These are phyloP conservation scores for Notodonta ziczac DNA, from an alignment of 2,888 invertebrate genomes.

Conservation along the genomic window DNA sequence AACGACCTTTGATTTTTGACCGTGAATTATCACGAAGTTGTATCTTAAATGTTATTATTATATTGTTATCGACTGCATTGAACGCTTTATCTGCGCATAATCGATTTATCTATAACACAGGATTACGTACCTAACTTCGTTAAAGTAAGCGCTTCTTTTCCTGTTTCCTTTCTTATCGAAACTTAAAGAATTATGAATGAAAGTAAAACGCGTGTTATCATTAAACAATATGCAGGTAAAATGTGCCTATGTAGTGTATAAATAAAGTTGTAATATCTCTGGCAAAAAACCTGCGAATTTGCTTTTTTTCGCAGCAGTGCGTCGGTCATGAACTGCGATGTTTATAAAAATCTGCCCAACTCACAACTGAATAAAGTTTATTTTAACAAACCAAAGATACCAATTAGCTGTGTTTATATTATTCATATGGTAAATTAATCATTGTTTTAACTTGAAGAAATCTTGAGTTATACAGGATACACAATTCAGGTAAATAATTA, in stretches of 20 bases:
- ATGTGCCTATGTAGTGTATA: too few species aligned
- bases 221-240: slow-evolving; percentile 12
- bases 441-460: slow-evolving; percentile 15
- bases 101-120: slow-evolving; percentile 2
- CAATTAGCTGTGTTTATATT: too few species aligned
- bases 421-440: slow-evolving; percentile 22
- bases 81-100: slow-evolving; percentile 1
- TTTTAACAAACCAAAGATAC: too few species aligned
- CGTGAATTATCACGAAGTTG: slow-evolving; percentile 6
- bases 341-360: too few species aligned
- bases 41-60: slow-evolving; percentile 1
- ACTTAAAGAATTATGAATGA: slow-evolving; percentile 38
- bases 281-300: too few species aligned
- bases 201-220: slow-evolving; percentile 31
- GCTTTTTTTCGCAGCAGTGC: too few species aligned
- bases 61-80: slow-evolving; percentile 5
- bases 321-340: too few species aligned
- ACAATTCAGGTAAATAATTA: slow-evolving; percentile 3
- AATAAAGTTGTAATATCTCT: too few species aligned
- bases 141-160: slow-evolving; percentile 1
- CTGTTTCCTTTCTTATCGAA: slow-evolving; percentile 28
- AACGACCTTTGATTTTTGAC: slow-evolving; percentile 9
- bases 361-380: too few species aligned
- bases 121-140: background rate
- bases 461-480: slow-evolving; percentile 8